Base-by-base conservation (phyloP, 2,888 invertebrate genomes). In the Hydroisotoma schaefferi region DNA sequence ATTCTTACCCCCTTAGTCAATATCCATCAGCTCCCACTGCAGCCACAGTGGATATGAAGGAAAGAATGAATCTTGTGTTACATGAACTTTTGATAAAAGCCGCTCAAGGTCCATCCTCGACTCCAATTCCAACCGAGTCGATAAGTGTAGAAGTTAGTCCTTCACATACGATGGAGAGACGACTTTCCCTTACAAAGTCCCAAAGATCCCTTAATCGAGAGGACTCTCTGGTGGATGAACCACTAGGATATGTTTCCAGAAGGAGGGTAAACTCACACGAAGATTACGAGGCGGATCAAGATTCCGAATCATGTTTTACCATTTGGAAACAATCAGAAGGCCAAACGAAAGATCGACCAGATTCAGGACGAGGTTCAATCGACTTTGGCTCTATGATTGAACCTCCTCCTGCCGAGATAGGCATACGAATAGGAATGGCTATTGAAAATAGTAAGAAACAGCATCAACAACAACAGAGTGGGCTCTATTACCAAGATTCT, bases 1-100 rank as follows among this genome's bases (percentile, higher is more conserved):
- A 52, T 23, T 55, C 57, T 2, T 52, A 44, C 29, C 53, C 56
- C 20, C 56, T 18, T 4, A 54, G 53, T 15, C 68, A 68, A 44
- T 40, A 40, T 20, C 8, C 40, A 18, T 40, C 40, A 5, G 61
- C 60, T 25, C 68, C 71, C 2, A 71, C 66, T 25, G 65, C 72
- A 2, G 67, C 72, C 2, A 71, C 71, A 2, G 85, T 87, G 73
- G 81, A 83, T 65, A 83, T 88, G 1, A 89, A 87, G 76, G 85
- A 87, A 73, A 84, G 83, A 75, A 91, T 91, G 90, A 85, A 85
- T 0, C 84, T 85, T 70, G 91, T 92, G 0, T 76, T 91, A 2
- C 79, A 85, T 56, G 91, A 92, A 75, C 77, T 92, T 0, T 82
- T 85, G 74, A 79, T 85, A 57, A 87, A 87, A 76, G 86, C 88